Evolutionary conservation across 2,888 invertebrate genomes (phyloP).

Genomic region (Allygus modestus): DNA sequence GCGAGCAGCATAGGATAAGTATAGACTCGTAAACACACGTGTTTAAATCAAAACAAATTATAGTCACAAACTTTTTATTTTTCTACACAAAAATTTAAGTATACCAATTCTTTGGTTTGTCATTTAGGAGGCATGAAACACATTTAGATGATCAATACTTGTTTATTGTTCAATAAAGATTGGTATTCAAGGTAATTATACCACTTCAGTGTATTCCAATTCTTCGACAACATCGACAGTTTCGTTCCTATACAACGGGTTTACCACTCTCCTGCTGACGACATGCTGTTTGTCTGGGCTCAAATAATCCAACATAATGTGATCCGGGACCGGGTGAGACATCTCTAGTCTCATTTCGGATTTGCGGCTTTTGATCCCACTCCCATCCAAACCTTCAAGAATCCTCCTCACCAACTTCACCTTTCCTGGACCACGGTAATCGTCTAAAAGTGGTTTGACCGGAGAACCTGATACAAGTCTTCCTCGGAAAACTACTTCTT

Average conservation of each 20-base stretch:
- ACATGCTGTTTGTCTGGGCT: slow-evolving; percentile 28
- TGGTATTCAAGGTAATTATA: neutral
- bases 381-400: slow-evolving; percentile 27
- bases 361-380: neutral
- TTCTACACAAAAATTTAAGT: too few species aligned
- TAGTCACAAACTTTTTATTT: too few species aligned
- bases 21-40: too few species aligned
- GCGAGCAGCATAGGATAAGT: too few species aligned
- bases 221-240: slow-evolving; percentile 36
- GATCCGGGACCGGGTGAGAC: slow-evolving; percentile 33
- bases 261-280: slow-evolving; percentile 25
- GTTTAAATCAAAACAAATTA: too few species aligned
- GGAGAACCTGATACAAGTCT: slow-evolving; percentile 25
- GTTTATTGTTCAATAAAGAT: too few species aligned
- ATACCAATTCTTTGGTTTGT: too few species aligned
- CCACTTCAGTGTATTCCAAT: slow-evolving; percentile 39
- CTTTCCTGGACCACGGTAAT: slow-evolving; percentile 31
- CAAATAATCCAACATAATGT: slow-evolving; percentile 30
- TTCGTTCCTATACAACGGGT: slow-evolving; percentile 29
- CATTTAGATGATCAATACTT: too few species aligned
- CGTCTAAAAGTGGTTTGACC: slow-evolving; percentile 13
- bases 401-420: slow-evolving; percentile 34
- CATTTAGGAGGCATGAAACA: too few species aligned
- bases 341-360: slow-evolving; percentile 17
- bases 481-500: slow-evolving; percentile 41